Evolutionary conservation across 2,113 vertebrate species (phyloP), one percentile per base, ranked within the genome.

Genomic region (Ammospiza nelsoni): DNA sequence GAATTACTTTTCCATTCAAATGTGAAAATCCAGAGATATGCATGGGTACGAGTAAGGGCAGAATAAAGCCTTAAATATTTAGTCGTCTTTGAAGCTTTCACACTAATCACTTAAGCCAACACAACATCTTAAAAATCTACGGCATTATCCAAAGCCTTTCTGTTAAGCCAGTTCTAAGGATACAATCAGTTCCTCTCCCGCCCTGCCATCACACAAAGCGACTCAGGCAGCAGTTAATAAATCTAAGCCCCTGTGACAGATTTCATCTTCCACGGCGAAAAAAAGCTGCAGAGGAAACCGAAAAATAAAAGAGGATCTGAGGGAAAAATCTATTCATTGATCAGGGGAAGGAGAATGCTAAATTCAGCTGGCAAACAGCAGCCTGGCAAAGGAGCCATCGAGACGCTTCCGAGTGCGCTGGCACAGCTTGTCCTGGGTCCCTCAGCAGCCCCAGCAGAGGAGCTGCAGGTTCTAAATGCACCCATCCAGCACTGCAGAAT

Each of bases 101-200:
- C 7, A 24, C 49, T 97, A 96, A 96, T 95, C 94, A 77, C 37
- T 95, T 96, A 96, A 97, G 96, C 83, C 79, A 67, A 66, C 33
- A 29, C 59, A 52, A 84, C 73, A 84, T 85, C 96, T 92, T 95
- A 77, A 94, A 90, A 96, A 90, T 31, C 37, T 28, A 67, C 1
- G 1, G 84, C 91, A 81, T 96, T 89, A 90, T 71, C 84, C 77
- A 63, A 82, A 96, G 87, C 79, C 90, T 93, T 95, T 79, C 65
- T 87, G 57, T 79, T 72, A 31, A 93, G 79, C 73, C 46, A 46
- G 80, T 87, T 94, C 83, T 76, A 79, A 94, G 92, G 28, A 37
- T 27, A 92, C 79, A 79, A 73, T 74, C 59, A 25, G 81, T 35
- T 29, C 13, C 31, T 81, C 74, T 84, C 66, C 67, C 27, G n/a